Evolutionary conservation across 2,797 vertebrate genomes (phyloP).

Genomic region (Syncerus caffer): DNA sequence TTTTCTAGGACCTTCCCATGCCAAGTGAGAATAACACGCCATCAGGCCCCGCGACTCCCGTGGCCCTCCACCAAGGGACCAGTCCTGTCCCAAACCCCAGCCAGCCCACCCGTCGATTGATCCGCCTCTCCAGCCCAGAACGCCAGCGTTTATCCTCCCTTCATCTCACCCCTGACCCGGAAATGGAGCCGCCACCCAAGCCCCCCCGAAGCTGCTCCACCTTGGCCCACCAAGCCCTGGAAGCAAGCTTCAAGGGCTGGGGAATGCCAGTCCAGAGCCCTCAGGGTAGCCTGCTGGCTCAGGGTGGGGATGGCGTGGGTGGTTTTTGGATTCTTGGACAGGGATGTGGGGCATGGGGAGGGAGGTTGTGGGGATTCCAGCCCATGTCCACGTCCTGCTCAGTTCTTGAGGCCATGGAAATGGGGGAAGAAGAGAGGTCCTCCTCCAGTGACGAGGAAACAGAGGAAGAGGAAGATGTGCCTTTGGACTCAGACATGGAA

Average conservation of each 20-base stretch:
- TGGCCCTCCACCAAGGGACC: not conserved
- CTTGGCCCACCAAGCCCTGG: slow-evolving; percentile 42
- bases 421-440: slow-evolving; percentile 22
- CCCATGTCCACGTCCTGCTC: not conserved
- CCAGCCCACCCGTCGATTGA: slow-evolving; percentile 44
- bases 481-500: slow-evolving; percentile 36
- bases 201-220: slow-evolving; percentile 37
- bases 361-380: not conserved
- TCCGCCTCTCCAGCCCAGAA: slow-evolving; percentile 70
- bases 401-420: not conserved
- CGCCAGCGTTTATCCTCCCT: slow-evolving; percentile 60
- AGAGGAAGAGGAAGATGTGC: slow-evolving; percentile 18
- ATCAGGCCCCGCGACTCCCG: not conserved
- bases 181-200: slow-evolving; percentile 57
- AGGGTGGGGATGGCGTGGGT: not conserved
- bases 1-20: slow-evolving; percentile 54
- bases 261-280: slow-evolving; percentile 22
- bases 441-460: slow-evolving; percentile 63
- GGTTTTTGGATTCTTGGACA: not conserved
- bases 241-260: slow-evolving; percentile 39
- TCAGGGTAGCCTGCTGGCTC: slow-evolving; percentile 13
- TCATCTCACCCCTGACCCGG: slow-evolving; percentile 11
- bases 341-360: not conserved
- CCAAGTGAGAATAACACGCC: not conserved
- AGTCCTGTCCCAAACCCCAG: not conserved